Percentiles rank a stretch among this genome's conserved stretches.
phyloP scores from a whole-genome alignment of 2,797 vertebrate genomes.

The Oryzias sinensis region DNA sequence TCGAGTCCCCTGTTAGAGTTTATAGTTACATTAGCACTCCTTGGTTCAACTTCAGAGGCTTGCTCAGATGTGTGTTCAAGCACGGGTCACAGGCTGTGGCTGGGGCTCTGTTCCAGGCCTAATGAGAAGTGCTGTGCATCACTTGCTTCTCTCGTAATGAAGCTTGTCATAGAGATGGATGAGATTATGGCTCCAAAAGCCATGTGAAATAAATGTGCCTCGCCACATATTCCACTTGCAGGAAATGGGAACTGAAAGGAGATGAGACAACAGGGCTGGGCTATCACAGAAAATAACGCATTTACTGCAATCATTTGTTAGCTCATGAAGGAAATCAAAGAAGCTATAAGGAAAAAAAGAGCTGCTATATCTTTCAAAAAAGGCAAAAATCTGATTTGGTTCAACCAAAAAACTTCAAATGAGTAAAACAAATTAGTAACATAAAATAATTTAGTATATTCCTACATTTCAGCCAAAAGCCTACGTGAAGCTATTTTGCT shows the following conservation, averaged over 20 bases:
- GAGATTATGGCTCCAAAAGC: slow-evolving; percentile 78
- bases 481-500: slow-evolving; percentile 48
- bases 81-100: slow-evolving; percentile 72
- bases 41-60: slow-evolving; percentile 44
- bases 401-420: slow-evolving; percentile 14
- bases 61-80: slow-evolving; percentile 29
- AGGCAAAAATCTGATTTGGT: slow-evolving; percentile 39
- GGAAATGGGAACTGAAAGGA: slow-evolving; percentile 64
- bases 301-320: slow-evolving; percentile 56
- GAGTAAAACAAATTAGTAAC: too few species aligned
- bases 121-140: slow-evolving; percentile 80
- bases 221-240: slow-evolving; percentile 62
- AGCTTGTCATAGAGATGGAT: slow-evolving; percentile 83
- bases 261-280: slow-evolving; percentile 46
- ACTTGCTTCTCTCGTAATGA: slow-evolving; percentile 78
- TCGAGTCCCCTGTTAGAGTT: slow-evolving; percentile 29
- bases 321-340: slow-evolving; percentile 61
- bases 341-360: slow-evolving; percentile 61
- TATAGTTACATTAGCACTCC: slow-evolving; percentile 50
- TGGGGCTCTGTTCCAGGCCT: slow-evolving; percentile 71
- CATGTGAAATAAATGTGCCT: slow-evolving; percentile 73
- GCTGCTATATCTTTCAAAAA: slow-evolving; percentile 60
- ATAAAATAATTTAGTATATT: too few species aligned
- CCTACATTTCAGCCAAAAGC: too few species aligned
- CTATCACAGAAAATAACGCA: slow-evolving; percentile 41